A percentile compares a stretch with the other conserved stretches of the same genome.
Conservation (phyloP, 2,888 invertebrate genomes). For the Malthinus seriepunctatus region DNA sequence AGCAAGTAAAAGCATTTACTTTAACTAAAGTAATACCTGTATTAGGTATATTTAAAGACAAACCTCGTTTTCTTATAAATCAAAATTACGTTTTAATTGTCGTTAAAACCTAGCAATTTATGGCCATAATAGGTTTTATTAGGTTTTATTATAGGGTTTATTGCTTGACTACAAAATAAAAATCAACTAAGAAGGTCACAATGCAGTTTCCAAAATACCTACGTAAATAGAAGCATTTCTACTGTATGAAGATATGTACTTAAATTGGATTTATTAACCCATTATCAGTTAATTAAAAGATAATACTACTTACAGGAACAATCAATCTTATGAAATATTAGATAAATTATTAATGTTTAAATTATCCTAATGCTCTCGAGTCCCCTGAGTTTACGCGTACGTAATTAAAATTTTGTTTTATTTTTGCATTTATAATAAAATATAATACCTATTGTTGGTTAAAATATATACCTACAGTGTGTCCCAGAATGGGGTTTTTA, state of each 20-base stretch:
- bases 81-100: slow-evolving; percentile 26
- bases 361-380: too few species aligned
- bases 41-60: too few species aligned
- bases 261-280: slow-evolving; percentile 16
- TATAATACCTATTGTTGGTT: too few species aligned
- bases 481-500: too few species aligned
- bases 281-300: too few species aligned
- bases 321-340: slow-evolving; percentile 11
- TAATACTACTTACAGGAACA: slow-evolving; percentile 4
- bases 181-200: slow-evolving; percentile 11
- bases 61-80: slow-evolving; percentile 15
- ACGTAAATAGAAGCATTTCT: slow-evolving; percentile 10
- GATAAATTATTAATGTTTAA: slow-evolving; percentile 10
- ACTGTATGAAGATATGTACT: slow-evolving; percentile 6
- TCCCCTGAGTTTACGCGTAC: too few species aligned
- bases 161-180: slow-evolving; percentile 13
- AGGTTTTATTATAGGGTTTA: slow-evolving; percentile 21
- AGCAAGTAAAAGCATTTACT: too few species aligned
- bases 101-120: slow-evolving; percentile 17
- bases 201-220: slow-evolving; percentile 11
- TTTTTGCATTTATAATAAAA: too few species aligned
- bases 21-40: too few species aligned
- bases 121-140: too few species aligned
- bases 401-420: too few species aligned
- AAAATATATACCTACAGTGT: too few species aligned